Conservation (phyloP, 2,888 invertebrate species). For the Nineta flava region DNA sequence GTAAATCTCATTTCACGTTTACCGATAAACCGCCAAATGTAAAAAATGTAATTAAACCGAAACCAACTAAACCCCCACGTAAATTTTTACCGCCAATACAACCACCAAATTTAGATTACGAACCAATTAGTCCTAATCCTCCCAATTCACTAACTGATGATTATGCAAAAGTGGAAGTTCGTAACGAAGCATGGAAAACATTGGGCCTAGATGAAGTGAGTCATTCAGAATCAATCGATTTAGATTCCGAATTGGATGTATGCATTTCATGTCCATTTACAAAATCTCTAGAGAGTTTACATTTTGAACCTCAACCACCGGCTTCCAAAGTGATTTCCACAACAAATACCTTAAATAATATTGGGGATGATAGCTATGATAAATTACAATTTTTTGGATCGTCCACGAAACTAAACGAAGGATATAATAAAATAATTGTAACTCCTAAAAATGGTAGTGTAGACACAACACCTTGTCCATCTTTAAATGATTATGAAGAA, state of each 20-base stretch:
- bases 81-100: conserved; percentile 14
- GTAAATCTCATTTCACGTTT: conserved; percentile 14
- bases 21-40: conserved; percentile 22
- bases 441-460: conserved; percentile 21
- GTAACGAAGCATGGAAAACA: conserved; percentile 69
- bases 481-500: conserved; percentile 62
- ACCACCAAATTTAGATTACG: conserved; percentile 27
- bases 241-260: conserved; percentile 25
- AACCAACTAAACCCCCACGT: conserved; percentile 16
- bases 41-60: neutral
- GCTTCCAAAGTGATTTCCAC: conserved; percentile 36
- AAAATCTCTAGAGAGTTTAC: conserved; percentile 21
- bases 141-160: conserved; percentile 25
- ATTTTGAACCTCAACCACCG: conserved; percentile 35
- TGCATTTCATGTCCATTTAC: conserved; percentile 29
- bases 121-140: conserved; percentile 28
- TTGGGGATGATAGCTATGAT: conserved; percentile 52
- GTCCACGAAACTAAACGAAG: conserved; percentile 39
- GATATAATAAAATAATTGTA: conserved; percentile 57
- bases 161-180: conserved; percentile 62
- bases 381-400: conserved; percentile 68
- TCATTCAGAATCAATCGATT: conserved; percentile 42
- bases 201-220: conserved; percentile 57
- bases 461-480: conserved; percentile 15
- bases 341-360: conserved; percentile 14